Percentiles rank a stretch among this genome's conserved stretches.
phyloP scores from a whole-genome alignment of 1,140 invertebrate genomes.

The Ooceraea biroi region DNA sequence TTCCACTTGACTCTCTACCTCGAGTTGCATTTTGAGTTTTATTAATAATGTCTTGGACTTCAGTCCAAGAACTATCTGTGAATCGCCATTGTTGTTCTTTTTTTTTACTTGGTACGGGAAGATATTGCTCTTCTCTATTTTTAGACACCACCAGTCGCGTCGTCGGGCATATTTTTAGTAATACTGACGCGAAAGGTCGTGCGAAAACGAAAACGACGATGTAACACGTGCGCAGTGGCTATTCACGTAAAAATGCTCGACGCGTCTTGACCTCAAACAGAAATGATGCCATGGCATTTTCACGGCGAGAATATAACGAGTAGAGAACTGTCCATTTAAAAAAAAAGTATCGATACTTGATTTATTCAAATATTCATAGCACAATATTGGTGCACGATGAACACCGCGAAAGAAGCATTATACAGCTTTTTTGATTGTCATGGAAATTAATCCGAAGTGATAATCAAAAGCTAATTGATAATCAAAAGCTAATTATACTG shows the following conservation, averaged over 20 bases:
- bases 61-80: no score
- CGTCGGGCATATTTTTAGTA: constrained; percentile 41
- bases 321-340: background rate
- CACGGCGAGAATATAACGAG: background rate
- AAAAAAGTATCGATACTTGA: background rate
- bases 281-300: background rate
- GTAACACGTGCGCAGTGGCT: background rate
- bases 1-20: no score
- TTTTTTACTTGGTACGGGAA: constrained; percentile 19
- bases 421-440: no score
- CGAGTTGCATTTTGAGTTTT: no score
- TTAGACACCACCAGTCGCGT: background rate
- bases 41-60: no score
- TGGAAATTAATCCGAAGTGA: no score
- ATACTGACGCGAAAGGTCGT: constrained; percentile 11
- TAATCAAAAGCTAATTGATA: no score
- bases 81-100: no score
- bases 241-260: background rate
- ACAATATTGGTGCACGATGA: no score
- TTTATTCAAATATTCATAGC: background rate
- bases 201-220: constrained; percentile 35
- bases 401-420: no score
- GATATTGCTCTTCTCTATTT: constrained; percentile 23
- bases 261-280: constrained; percentile 7
- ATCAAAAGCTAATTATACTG: no score